Percentiles rank a stretch among this genome's conserved stretches.
These are phyloP conservation scores for Ephialtes manifestator DNA, from an alignment of 2,888 invertebrate species.

Conservation along the genomic window DNA sequence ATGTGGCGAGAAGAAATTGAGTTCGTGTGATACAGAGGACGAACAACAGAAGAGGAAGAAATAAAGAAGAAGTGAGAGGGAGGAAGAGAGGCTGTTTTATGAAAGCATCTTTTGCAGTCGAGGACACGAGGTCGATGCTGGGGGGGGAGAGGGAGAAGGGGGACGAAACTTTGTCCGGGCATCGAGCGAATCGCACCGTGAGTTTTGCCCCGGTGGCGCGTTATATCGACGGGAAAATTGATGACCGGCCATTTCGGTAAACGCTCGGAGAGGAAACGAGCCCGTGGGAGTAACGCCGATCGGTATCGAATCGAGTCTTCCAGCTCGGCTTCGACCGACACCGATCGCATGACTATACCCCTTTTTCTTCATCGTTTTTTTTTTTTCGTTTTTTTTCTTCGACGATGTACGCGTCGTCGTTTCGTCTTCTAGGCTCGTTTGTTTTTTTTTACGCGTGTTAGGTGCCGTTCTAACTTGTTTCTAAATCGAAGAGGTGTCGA, in stretches of 20 bases:
- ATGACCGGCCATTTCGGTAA: constrained; percentile 48
- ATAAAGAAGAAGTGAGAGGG: constrained; percentile 65
- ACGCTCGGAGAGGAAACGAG: constrained; percentile 35
- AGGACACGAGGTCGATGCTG: background rate
- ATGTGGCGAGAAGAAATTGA: constrained; percentile 41
- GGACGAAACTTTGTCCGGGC: constrained; percentile 52
- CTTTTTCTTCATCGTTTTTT: background rate
- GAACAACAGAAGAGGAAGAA: constrained; percentile 29
- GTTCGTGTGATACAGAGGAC: constrained; percentile 44
- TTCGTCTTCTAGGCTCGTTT: background rate
- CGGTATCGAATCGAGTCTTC: constrained; percentile 51
- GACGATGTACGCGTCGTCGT: background rate
- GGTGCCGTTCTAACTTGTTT: background rate
- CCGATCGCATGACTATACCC: constrained; percentile 6
- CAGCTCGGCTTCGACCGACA: constrained; percentile 19
- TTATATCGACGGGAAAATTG: constrained; percentile 43
- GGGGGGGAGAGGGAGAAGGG: background rate
- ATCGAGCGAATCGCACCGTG: constrained; percentile 32
- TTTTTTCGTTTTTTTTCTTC: background rate
- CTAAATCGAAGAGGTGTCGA: constrained; percentile 35
- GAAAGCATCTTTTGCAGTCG: constrained; percentile 71
- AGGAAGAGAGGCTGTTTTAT: constrained; percentile 64
- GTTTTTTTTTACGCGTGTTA: background rate
- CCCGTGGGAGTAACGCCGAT: constrained; percentile 49
- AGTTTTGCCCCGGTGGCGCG: constrained; percentile 31